Base-by-base conservation (phyloP, 1,140 invertebrate species). In the Zaprionus kolodkinae region DNA sequence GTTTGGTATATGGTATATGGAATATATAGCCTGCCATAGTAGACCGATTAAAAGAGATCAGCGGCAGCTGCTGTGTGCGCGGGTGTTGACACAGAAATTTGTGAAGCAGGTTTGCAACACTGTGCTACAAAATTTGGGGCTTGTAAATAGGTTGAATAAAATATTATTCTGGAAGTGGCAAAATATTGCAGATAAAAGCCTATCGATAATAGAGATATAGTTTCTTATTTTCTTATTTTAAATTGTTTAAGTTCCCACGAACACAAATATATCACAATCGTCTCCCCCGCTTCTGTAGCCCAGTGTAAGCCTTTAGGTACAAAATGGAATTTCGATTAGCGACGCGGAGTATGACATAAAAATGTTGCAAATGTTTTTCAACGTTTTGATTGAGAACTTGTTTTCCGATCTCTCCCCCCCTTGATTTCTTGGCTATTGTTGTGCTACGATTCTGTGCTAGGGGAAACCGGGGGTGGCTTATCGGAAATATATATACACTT, bases 381-480 rank as follows among this genome's bases (percentile, higher is more conserved):
- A 50, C 59, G 27, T 64, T 88, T 83, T 73, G 78, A 84, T 88
- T 78, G 78, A 89, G 72, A 88, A 88, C 84, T 88, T 36, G 84
- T 89, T 88, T 87, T 45, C n/a, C n/a, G 40, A 15, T n/a, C 11
- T 25, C 17, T 50, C 40, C 40, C 40, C 40, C 40, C 40, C 10
- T 54, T 52, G 30, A 21, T 62, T 27, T 54, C 45, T 25, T 25
- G 11, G 45, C 17, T 45, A 40, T 40, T 40, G 45, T 48, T 9
- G 45, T 10, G 45, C 1, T 25, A 2, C 0, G 4, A 10, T 6
- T 4, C 11, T 50, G 45, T 15, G 0, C 2, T 9, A 12, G 10
- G 17, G 17, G 17, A 5, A 3, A 11, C n/a, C n/a, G 38, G 38
- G 45, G 17, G 7, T 0, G 17, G 3, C 40, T 77, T 77, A 84